Evolutionary conservation across 2,797 vertebrate genomes (phyloP).

Genomic region (Cryptoblepharus egeriae): DNA sequence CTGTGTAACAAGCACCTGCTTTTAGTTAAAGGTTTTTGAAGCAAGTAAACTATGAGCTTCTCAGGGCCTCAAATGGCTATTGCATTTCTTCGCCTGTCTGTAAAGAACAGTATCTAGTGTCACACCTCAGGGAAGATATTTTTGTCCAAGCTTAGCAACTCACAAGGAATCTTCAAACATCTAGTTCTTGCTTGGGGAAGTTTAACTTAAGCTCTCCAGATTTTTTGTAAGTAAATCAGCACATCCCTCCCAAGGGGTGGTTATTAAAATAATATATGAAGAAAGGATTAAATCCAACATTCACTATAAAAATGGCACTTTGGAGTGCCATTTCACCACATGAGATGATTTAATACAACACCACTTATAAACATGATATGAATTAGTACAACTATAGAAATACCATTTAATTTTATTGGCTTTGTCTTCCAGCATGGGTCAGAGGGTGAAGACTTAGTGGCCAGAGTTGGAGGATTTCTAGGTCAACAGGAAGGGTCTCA

Average conservation of each 20-base stretch:
- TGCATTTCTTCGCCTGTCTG: slow-evolving; percentile 65
- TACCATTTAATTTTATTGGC: too few relatives aligned
- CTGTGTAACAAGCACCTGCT: slow-evolving; percentile 76
- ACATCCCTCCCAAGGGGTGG: not conserved
- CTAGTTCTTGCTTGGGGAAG: slow-evolving; percentile 40
- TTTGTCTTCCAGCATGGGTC: too few relatives aligned
- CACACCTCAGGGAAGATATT: slow-evolving; percentile 58
- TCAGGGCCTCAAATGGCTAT: slow-evolving; percentile 57
- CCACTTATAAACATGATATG: too few relatives aligned
- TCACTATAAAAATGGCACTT: too few relatives aligned
- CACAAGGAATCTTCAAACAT: slow-evolving; percentile 35
- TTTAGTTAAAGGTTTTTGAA: slow-evolving; percentile 72
- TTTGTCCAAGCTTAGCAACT: slow-evolving; percentile 41
- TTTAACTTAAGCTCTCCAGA: slow-evolving; percentile 28
- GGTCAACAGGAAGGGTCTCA: too few relatives aligned
- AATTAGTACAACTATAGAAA: too few relatives aligned
- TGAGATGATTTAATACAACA: too few relatives aligned
- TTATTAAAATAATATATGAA: slow-evolving; percentile 50
- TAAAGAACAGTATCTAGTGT: slow-evolving; percentile 61
- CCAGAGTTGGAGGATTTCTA: too few relatives aligned
- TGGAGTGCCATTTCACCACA: too few relatives aligned
- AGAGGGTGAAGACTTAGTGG: too few relatives aligned
- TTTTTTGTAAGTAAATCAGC: slow-evolving; percentile 30
- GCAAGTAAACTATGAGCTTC: slow-evolving; percentile 64
- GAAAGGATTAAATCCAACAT: too few relatives aligned